Conservation (phyloP, 2,888 invertebrate genomes). For the Phyllotreta cruciferae region DNA sequence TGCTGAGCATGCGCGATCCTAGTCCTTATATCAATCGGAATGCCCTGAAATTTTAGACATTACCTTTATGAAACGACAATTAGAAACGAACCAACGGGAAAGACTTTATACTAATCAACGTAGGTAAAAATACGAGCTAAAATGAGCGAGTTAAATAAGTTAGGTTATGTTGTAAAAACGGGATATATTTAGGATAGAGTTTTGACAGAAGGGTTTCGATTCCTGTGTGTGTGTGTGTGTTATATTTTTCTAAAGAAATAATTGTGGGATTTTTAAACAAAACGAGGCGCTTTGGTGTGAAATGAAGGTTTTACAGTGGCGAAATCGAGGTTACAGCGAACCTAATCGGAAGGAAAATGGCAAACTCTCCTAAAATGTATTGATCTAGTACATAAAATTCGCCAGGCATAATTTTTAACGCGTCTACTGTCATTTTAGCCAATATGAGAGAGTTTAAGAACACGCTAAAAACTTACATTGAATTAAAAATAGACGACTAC, state of each 20-base stretch:
- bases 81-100: no score
- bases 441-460: constrained; percentile 19
- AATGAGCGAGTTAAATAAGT: constrained; percentile 5
- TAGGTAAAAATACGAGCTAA: not conserved
- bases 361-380: constrained; percentile 25
- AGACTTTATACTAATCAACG: not conserved
- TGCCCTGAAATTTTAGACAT: constrained; percentile 10
- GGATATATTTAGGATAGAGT: constrained; percentile 5
- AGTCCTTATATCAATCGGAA: constrained; percentile 12
- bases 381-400: constrained; percentile 20
- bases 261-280: not conserved
- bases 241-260: not conserved
- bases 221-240: not conserved
- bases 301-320: not conserved
- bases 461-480: constrained; percentile 40
- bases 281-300: not conserved
- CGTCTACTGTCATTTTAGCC: constrained; percentile 15
- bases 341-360: constrained; percentile 12
- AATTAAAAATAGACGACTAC: constrained; percentile 41
- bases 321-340: constrained; percentile 12
- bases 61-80: not conserved
- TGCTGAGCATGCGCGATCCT: constrained; percentile 2
- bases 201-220: constrained; percentile 14
- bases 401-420: constrained; percentile 14
- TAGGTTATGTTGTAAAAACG: constrained; percentile 13